Conservation (phyloP, 2,888 invertebrate species). For the Agriopis leucophaearia region DNA sequence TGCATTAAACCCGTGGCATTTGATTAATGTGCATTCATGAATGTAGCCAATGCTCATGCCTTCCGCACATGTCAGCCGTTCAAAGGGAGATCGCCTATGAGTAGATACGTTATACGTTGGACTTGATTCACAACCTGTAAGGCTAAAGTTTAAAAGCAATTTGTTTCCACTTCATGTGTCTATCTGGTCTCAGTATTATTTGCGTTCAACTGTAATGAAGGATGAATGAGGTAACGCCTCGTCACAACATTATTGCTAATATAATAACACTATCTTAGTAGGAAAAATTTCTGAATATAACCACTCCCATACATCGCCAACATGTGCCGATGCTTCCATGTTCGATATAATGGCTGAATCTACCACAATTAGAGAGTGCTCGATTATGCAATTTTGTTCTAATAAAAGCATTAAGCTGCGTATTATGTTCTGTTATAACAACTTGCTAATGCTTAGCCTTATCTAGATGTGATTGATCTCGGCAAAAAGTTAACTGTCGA, state of each 20-base stretch:
- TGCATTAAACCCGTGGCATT: conserved; percentile 54
- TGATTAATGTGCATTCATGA: conserved; percentile 71
- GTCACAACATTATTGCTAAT: conserved; percentile 19
- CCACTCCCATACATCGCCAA: conserved; percentile 57
- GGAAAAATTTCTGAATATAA: conserved; percentile 53
- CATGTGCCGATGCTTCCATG: conserved; percentile 58
- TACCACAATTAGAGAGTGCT: conserved; percentile 54
- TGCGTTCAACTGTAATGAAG: conserved; percentile 14
- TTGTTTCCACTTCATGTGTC: conserved; percentile 22
- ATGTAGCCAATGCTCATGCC: conserved; percentile 56
- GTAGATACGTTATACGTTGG: conserved; percentile 37
- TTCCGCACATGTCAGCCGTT: conserved; percentile 53
- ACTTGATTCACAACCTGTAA: conserved; percentile 39
- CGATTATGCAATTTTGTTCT: conserved; percentile 30
- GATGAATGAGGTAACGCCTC: conserved; percentile 10
- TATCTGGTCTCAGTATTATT: conserved; percentile 13
- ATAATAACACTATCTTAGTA: conserved; percentile 45
- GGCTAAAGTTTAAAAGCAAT: conserved; percentile 38
- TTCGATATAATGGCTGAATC: conserved; percentile 58
- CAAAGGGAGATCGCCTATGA: conserved; percentile 37
- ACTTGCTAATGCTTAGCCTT: conserved; percentile 37
- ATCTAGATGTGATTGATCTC: conserved; percentile 44
- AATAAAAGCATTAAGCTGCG: conserved; percentile 13
- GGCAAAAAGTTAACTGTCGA: conserved; percentile 43
- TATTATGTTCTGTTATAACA: conserved; percentile 43